A percentile compares a stretch with the other conserved stretches of the same genome.
Evolutionary conservation across 2,113 vertebrate species (phyloP).

Genomic region (Kobus ellipsiprymnus): DNA sequence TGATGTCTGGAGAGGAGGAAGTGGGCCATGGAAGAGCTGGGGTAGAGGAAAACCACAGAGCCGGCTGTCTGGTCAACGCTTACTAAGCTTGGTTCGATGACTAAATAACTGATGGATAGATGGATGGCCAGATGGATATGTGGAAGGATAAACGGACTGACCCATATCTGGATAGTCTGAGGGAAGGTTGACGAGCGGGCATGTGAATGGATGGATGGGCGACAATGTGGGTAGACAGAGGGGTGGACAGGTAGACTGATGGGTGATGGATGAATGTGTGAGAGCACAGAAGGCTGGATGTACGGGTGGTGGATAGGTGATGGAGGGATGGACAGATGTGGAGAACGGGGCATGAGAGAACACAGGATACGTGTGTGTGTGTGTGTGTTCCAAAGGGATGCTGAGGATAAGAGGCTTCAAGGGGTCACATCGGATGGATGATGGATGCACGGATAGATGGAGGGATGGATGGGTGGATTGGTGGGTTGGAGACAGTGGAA

Average conservation of each 20-base stretch:
- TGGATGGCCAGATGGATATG: not conserved
- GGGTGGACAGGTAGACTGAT: no score
- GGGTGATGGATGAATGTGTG: not conserved
- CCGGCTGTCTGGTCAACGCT: not conserved
- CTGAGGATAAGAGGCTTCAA: not conserved
- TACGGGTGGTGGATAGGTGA: not conserved
- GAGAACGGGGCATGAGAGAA: not conserved
- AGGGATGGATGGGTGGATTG: not conserved
- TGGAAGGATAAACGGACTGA: not conserved
- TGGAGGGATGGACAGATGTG: not conserved
- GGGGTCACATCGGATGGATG: not conserved
- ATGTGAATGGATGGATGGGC: not conserved
- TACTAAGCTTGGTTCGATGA: not conserved
- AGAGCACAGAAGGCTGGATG: not conserved
- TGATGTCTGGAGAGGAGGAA: not conserved
- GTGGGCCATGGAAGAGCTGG: fast-evolving
- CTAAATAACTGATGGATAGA: not conserved
- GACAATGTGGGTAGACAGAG: fast-evolving
- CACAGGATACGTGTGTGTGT: not conserved
- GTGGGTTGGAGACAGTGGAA: not conserved
- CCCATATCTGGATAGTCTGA: not conserved
- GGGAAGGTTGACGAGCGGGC: not conserved
- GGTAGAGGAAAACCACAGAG: not conserved
- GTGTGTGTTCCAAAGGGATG: not conserved
- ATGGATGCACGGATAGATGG: not conserved